Conservation (phyloP, 2,113 vertebrate species). For the Marmota flaviventris region DNA sequence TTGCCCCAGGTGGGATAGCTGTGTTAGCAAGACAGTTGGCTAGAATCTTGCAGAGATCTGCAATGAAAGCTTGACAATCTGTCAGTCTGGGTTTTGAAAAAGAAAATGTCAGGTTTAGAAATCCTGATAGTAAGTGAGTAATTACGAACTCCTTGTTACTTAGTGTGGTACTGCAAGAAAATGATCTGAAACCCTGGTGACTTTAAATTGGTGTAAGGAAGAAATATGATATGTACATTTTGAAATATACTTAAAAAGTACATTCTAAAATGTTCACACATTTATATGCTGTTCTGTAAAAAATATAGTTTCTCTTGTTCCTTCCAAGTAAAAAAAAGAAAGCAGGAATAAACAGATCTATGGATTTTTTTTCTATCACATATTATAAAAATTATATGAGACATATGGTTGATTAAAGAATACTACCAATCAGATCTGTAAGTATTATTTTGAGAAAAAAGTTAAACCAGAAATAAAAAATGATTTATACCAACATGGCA, state of each 20-base stretch:
- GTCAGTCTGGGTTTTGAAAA: conserved; percentile 61
- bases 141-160: background rate
- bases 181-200: background rate
- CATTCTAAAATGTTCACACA: background rate
- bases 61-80: conserved; percentile 62
- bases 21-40: conserved; percentile 43
- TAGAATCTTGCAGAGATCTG: background rate
- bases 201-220: background rate
- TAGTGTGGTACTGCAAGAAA: background rate
- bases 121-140: background rate
- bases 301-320: background rate
- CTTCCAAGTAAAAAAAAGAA: conserved; percentile 24
- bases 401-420: background rate
- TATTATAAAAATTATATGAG: conserved; percentile 29
- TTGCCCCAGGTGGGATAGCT: conserved; percentile 71
- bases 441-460: conserved; percentile 42
- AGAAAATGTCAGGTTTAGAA: conserved; percentile 57
- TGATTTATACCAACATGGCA: background rate
- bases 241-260: background rate
- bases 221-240: background rate
- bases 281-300: conserved; percentile 31
- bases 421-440: background rate
- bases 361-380: background rate
- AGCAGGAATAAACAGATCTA: background rate
- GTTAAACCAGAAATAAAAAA: conserved; percentile 20